A percentile compares a stretch with the other conserved stretches of the same genome.
Conservation (phyloP, 2,797 vertebrate species). For the Cyprinodon diabolis region DNA sequence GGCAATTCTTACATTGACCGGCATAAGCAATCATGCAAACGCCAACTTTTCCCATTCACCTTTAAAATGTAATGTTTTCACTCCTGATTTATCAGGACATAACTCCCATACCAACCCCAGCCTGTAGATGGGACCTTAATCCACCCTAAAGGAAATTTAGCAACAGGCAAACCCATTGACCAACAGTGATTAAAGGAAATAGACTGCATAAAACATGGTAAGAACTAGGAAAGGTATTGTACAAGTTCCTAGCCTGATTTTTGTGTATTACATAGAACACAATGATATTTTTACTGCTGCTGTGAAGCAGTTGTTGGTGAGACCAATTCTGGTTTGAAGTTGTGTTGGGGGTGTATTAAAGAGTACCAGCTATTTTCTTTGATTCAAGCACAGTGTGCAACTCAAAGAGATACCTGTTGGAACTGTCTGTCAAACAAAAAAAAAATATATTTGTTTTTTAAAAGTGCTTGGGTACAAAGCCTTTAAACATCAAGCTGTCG, state of each 20-base stretch:
- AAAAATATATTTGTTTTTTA: neutral
- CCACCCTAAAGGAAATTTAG: slow-evolving; percentile 33
- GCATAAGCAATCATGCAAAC: too few relatives aligned
- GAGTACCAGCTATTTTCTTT: slow-evolving; percentile 3
- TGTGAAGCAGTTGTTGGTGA: neutral
- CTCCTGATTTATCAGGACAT: too few relatives aligned
- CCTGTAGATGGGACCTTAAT: slow-evolving; percentile 4
- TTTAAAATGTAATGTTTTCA: too few relatives aligned
- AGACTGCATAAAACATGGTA: neutral
- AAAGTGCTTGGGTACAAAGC: neutral
- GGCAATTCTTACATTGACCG: too few relatives aligned
- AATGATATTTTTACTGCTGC: neutral
- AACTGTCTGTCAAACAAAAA: neutral
- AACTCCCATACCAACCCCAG: too few relatives aligned
- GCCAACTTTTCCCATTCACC: too few relatives aligned
- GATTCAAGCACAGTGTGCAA: neutral
- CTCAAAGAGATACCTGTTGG: neutral
- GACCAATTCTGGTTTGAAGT: neutral
- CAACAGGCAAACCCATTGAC: neutral
- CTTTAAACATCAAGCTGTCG: neutral
- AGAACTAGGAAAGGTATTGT: neutral
- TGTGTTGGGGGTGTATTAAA: neutral
- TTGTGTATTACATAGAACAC: neutral
- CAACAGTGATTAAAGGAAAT: neutral
- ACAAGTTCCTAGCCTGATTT: neutral